Conservation (phyloP, 2,797 vertebrate species). For the Poecile montanus region DNA sequence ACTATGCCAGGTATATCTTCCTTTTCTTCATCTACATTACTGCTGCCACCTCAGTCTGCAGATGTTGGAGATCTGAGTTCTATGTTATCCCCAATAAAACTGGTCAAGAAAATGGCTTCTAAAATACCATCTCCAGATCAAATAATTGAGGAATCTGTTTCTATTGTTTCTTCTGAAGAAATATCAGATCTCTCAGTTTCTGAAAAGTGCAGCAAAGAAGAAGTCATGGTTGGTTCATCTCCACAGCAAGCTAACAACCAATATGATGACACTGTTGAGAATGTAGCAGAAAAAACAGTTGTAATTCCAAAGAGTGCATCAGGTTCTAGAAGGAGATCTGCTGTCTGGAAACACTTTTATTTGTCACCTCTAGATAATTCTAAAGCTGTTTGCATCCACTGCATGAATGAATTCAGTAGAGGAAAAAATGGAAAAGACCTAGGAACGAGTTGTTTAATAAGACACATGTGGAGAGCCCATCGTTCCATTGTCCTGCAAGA, state of each 20-base stretch:
- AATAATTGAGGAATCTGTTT: constrained; percentile 78
- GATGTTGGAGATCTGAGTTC: constrained; percentile 69
- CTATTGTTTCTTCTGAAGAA: constrained; percentile 83
- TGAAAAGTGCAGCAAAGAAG: constrained; percentile 81
- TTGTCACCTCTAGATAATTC: constrained; percentile 94
- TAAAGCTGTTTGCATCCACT: constrained; percentile 97
- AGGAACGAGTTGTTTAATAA: constrained; percentile 95
- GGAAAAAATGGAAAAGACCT: constrained; percentile 98
- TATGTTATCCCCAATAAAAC: constrained; percentile 82
- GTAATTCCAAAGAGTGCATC: constrained; percentile 85
- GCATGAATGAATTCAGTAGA: constrained; percentile 97
- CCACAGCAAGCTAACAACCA: constrained; percentile 80
- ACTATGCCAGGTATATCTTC: constrained; percentile 74
- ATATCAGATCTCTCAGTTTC: constrained; percentile 81
- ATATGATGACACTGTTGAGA: constrained; percentile 83
- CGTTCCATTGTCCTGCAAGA: constrained; percentile 95
- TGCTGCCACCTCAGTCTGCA: constrained; percentile 67
- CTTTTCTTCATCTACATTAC: constrained; percentile 65
- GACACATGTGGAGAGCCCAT: constrained; percentile 98
- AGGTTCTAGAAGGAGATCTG: constrained; percentile 91
- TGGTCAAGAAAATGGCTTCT: constrained; percentile 84
- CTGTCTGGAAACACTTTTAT: constrained; percentile 99
- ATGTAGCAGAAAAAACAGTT: constrained; percentile 77
- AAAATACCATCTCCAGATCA: constrained; percentile 85
- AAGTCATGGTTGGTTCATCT: constrained; percentile 73